Evolutionary conservation across 2,797 vertebrate genomes (phyloP).

Genomic region (Otolemur crassicaudatus): DNA sequence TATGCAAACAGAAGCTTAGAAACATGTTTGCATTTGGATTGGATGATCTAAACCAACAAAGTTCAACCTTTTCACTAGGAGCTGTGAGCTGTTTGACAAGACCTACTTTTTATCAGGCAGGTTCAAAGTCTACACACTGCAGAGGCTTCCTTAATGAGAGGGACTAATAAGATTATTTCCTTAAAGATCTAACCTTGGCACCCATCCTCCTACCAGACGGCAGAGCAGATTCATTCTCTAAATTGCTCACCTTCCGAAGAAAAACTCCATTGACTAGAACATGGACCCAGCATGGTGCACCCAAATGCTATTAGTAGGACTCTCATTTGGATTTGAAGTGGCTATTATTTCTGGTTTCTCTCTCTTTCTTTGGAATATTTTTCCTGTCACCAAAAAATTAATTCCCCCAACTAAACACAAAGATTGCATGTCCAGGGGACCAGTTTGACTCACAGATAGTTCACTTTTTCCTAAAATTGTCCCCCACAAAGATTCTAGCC

Average conservation of each 20-base stretch:
- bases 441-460: background rate
- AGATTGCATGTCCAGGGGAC: conserved; percentile 6
- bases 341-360: conserved; percentile 44
- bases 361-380: background rate
- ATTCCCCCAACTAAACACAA: conserved; percentile 36
- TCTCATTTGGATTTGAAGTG: conserved; percentile 51
- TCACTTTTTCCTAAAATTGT: background rate
- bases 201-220: conserved; percentile 61
- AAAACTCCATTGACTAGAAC: conserved; percentile 14
- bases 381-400: conserved; percentile 50
- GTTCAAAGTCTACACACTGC: conserved; percentile 64
- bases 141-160: conserved; percentile 72
- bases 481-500: background rate
- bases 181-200: conserved; percentile 81
- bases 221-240: conserved; percentile 55
- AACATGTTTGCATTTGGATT: conserved; percentile 81
- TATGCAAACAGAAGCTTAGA: conserved; percentile 77
- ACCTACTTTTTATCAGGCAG: conserved; percentile 72
- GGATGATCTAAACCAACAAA: conserved; percentile 74
- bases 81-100: conserved; percentile 78
- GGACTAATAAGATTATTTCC: conserved; percentile 80
- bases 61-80: conserved; percentile 77
- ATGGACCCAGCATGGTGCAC: background rate
- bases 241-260: conserved; percentile 70
- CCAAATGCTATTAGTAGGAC: background rate